Evolutionary conservation across 1,140 invertebrate genomes (phyloP).

Genomic region (Aradophagus sp.): DNA sequence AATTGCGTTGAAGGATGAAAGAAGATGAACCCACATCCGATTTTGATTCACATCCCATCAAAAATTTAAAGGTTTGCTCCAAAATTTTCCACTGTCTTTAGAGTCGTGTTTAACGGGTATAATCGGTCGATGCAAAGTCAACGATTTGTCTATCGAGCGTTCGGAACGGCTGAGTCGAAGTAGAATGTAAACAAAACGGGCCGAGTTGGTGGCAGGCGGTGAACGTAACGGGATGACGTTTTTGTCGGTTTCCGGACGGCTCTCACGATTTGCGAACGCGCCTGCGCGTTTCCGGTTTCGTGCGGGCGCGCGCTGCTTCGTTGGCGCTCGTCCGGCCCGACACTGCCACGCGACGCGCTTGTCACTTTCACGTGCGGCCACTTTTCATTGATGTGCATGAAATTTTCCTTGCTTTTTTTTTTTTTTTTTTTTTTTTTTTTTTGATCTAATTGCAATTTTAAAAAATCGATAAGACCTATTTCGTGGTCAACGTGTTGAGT

Average conservation of each 20-base stretch:
- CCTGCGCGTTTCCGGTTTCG: conserved; percentile 29
- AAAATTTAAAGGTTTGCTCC: too few species aligned
- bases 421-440: too few species aligned
- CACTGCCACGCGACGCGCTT: conserved; percentile 5
- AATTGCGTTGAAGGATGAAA: too few species aligned
- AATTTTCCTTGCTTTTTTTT: too few species aligned
- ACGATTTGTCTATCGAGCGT: background rate
- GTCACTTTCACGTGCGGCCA: conserved; percentile 44
- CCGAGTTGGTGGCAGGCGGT: background rate
- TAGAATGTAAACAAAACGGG: conserved; percentile 4
- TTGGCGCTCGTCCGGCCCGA: conserved; percentile 12
- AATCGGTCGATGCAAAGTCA: too few species aligned
- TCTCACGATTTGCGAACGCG: conserved; percentile 36
- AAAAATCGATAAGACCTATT: too few species aligned
- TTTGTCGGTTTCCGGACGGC: conserved; percentile 22
- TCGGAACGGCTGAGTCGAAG: background rate
- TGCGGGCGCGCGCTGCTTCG: conserved; percentile 22
- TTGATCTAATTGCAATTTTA: too few species aligned
- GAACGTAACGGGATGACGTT: conserved; percentile 22
- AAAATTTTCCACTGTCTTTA: too few species aligned
- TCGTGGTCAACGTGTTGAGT: too few species aligned
- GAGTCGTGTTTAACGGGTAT: too few species aligned
- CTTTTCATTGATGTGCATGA: conserved; percentile 42
- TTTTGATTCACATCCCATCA: too few species aligned
- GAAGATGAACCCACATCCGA: too few species aligned